Percentiles rank a stretch among this genome's conserved stretches.
Evolutionary conservation across 2,888 invertebrate genomes (phyloP).

Genomic region (Rhingia rostrata): DNA sequence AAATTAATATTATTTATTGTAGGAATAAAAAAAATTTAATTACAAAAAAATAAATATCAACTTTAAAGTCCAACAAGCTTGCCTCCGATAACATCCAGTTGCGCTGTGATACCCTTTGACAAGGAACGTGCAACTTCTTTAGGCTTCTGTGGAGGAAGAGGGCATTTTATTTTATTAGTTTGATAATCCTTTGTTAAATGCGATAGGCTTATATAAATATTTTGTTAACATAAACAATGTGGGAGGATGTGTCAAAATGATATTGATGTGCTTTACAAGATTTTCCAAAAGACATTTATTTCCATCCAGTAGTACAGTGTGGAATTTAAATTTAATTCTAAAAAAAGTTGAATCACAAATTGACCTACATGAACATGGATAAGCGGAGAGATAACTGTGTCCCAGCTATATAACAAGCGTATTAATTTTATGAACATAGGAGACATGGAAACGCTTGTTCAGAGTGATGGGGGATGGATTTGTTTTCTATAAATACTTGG

Average conservation of each 20-base stretch:
- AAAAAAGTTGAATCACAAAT: constrained; percentile 34
- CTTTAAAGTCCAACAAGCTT: constrained; percentile 81
- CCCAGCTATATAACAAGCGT: constrained; percentile 33
- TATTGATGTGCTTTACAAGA: neutral
- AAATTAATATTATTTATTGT: constrained; percentile 72
- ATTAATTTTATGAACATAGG: constrained; percentile 43
- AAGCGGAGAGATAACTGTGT: neutral
- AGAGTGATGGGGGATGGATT: constrained; percentile 20
- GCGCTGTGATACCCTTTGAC: constrained; percentile 81
- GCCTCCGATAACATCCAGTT: constrained; percentile 80
- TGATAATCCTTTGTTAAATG: constrained; percentile 16
- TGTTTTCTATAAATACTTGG: constrained; percentile 28
- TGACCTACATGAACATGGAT: constrained; percentile 57
- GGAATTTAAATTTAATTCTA: constrained; percentile 27
- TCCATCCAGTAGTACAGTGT: constrained; percentile 27
- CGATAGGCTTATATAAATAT: neutral
- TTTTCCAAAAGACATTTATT: constrained; percentile 17
- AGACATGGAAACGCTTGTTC: constrained; percentile 28
- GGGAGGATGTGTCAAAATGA: constrained; percentile 11
- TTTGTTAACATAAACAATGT: constrained; percentile 34
- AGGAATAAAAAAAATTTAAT: constrained; percentile 54
- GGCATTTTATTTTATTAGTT: constrained; percentile 1
- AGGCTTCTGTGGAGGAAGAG: constrained; percentile 78
- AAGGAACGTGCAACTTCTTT: constrained; percentile 79
- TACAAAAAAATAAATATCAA: constrained; percentile 67